Percentiles rank a stretch among this genome's conserved stretches.
phyloP scores from a whole-genome alignment of 2,888 invertebrate genomes.

The Hydraecia micacea region DNA sequence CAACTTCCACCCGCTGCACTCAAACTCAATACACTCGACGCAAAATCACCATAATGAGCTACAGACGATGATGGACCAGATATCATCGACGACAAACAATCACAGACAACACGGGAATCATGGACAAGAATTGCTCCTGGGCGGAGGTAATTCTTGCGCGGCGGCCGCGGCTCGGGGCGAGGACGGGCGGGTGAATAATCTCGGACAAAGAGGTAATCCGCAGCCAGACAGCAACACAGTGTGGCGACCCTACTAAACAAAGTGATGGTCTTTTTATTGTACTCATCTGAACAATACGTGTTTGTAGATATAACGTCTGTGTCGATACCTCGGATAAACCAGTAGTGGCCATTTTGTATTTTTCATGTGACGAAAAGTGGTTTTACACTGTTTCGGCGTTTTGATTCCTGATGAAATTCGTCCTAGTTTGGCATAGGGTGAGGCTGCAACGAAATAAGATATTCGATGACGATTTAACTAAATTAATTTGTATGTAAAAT shows the following conservation, averaged over 20 bases:
- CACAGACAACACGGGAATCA: slow-evolving; percentile 86
- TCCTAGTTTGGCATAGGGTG: slow-evolving; percentile 45
- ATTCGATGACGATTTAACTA: slow-evolving; percentile 69
- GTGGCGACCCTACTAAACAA: slow-evolving; percentile 93
- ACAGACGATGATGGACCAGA: slow-evolving; percentile 94
- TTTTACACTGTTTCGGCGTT: slow-evolving; percentile 65
- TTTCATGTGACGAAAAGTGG: slow-evolving; percentile 63
- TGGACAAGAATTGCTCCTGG: slow-evolving; percentile 87
- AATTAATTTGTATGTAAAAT: slow-evolving; percentile 74
- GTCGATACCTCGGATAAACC: slow-evolving; percentile 53
- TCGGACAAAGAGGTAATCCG: slow-evolving; percentile 91
- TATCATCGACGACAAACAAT: slow-evolving; percentile 92
- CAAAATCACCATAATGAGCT: slow-evolving; percentile 92
- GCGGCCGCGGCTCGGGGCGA: slow-evolving; percentile 90
- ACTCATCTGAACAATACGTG: slow-evolving; percentile 60
- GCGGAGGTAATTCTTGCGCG: slow-evolving; percentile 90
- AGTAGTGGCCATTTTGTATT: slow-evolving; percentile 62
- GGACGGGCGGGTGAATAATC: slow-evolving; percentile 89
- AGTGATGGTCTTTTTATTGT: slow-evolving; percentile 73
- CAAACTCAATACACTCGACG: slow-evolving; percentile 91
- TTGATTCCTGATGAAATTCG: slow-evolving; percentile 41
- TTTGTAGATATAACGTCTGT: slow-evolving; percentile 56
- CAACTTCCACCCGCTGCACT: slow-evolving; percentile 93
- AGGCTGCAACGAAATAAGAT: slow-evolving; percentile 82
- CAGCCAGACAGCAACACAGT: slow-evolving; percentile 92